phyloP scores from a whole-genome alignment of 2,113 vertebrate genomes.

The Ciconia maguari region DNA sequence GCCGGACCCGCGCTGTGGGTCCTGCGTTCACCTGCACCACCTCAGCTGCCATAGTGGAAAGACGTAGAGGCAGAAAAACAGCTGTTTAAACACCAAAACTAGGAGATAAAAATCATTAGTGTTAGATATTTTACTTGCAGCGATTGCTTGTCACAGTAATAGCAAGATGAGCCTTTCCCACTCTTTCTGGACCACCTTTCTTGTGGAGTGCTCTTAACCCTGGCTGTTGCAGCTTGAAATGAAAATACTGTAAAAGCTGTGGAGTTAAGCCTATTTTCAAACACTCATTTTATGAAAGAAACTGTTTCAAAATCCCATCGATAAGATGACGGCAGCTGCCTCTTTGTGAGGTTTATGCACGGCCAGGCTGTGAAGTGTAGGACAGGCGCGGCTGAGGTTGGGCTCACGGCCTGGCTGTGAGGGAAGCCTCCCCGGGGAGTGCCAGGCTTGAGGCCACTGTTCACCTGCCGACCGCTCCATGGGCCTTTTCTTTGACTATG shows the following conservation, averaged over 20 bases:
- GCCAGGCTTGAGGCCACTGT: not conserved
- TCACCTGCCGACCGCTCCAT: not conserved
- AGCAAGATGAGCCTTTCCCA: accelerated
- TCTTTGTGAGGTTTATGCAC: accelerated
- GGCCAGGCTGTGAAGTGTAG: accelerated
- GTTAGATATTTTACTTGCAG: accelerated
- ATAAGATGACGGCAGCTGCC: not conserved
- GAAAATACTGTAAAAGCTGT: not conserved
- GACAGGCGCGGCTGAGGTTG: accelerated
- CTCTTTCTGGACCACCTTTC: accelerated
- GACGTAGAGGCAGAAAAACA: accelerated
- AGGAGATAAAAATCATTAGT: accelerated
- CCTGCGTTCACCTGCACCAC: accelerated
- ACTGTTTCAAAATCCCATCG: accelerated
- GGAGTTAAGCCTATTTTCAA: too few relatives aligned
- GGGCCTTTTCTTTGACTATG: accelerated
- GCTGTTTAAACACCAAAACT: not conserved
- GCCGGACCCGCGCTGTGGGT: accelerated
- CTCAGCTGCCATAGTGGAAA: not conserved
- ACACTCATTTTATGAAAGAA: not conserved
- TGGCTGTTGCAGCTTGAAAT: not conserved
- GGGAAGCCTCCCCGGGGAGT: accelerated
- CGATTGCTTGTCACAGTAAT: accelerated
- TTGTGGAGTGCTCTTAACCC: accelerated
- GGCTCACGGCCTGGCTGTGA: accelerated